phyloP scores from a whole-genome alignment of 2,888 invertebrate species.

The Thereva unica region DNA sequence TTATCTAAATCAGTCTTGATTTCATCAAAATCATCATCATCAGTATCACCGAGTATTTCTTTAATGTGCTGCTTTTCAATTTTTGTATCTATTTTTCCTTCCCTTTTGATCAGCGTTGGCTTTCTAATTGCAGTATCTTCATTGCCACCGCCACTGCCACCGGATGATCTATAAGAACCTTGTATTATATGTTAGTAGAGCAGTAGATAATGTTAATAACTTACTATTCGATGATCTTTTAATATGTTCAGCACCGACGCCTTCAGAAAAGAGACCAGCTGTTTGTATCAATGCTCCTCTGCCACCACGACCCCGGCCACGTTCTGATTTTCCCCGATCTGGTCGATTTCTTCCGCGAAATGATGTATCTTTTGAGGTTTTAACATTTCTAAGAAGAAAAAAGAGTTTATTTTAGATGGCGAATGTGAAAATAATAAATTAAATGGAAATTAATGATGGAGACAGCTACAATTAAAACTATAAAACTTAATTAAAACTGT shows the following conservation, averaged over 20 bases:
- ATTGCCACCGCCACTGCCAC: not conserved
- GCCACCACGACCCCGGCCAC: conserved; percentile 47
- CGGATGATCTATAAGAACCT: conserved; percentile 20
- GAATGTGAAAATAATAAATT: not conserved
- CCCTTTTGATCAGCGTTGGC: conserved; percentile 49
- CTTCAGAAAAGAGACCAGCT: conserved; percentile 56
- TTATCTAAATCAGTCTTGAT: conserved; percentile 51
- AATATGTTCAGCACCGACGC: conserved; percentile 51
- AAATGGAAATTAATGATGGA: not conserved
- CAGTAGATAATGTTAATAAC: not conserved
- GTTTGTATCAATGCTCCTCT: conserved; percentile 52
- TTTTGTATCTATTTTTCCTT: conserved; percentile 50
- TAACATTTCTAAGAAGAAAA: conserved; percentile 51
- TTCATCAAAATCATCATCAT: conserved; percentile 49
- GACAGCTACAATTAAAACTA: not conserved
- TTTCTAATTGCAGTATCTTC: conserved; percentile 49
- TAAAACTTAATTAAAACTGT: not conserved
- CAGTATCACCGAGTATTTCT: conserved; percentile 52
- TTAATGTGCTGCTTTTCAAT: conserved; percentile 48
- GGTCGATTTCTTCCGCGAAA: conserved; percentile 47
- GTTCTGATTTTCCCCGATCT: conserved; percentile 45
- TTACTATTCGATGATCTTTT: conserved; percentile 43
- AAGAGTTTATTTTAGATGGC: not conserved
- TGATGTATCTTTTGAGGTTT: conserved; percentile 55
- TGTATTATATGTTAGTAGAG: not conserved